A percentile compares a stretch with the other conserved stretches of the same genome.
These are phyloP conservation scores for Pseudanteris insignis DNA, from an alignment of 2,888 invertebrate species.

Conservation along the genomic window DNA sequence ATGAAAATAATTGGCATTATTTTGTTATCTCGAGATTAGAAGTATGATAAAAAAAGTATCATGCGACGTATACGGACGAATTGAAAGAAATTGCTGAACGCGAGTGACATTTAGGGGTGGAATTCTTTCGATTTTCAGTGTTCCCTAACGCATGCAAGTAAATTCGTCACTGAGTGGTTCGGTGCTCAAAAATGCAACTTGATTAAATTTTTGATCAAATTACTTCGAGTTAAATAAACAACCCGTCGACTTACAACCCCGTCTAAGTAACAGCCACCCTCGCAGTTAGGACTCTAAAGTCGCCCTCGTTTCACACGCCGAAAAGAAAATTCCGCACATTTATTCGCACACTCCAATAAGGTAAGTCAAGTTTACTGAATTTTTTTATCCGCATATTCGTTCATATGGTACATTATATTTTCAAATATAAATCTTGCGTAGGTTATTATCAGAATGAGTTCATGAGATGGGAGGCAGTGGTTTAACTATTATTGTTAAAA, in stretches of 20 bases:
- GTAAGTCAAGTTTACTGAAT: slow-evolving; percentile 42
- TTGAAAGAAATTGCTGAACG: too few species aligned
- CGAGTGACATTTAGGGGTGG: too few species aligned
- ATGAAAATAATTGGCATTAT: too few species aligned
- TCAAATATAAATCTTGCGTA: too few species aligned
- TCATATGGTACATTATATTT: too few species aligned
- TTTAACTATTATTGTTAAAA: too few species aligned
- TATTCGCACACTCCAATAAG: slow-evolving; percentile 47
- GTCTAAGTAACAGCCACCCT: slow-evolving; percentile 42
- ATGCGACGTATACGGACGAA: too few species aligned
- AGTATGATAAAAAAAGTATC: too few species aligned
- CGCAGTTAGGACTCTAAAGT: slow-evolving; percentile 23
- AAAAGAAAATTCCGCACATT: slow-evolving; percentile 53
- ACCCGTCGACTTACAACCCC: slow-evolving; percentile 46
- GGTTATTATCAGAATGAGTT: too few species aligned
- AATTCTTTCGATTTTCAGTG: slow-evolving; percentile 61
- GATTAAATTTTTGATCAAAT: slow-evolving; percentile 67
- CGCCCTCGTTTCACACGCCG: slow-evolving; percentile 25
- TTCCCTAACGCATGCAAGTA: slow-evolving; percentile 50
- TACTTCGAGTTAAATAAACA: slow-evolving; percentile 66
- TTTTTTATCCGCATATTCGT: too few species aligned
- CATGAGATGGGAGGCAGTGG: too few species aligned
- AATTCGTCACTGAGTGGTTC: slow-evolving; percentile 60
- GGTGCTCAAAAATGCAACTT: slow-evolving; percentile 64
- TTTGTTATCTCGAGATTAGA: too few species aligned